Conservation (phyloP, 64 coral and sea anemone species). For the Pachyseris speciosa region DNA sequence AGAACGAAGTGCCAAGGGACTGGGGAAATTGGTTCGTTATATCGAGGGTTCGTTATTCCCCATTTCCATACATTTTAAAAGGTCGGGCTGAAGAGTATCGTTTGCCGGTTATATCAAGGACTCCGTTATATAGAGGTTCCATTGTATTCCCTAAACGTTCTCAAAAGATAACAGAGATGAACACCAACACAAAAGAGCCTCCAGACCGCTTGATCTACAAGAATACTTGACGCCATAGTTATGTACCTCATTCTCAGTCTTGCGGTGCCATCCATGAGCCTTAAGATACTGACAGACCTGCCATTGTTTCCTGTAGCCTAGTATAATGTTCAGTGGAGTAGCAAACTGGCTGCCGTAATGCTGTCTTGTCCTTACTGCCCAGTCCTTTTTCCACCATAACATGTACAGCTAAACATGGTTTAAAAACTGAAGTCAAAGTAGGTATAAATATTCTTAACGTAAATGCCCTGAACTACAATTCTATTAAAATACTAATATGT, state of each 20-base stretch:
- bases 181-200: background rate
- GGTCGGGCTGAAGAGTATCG: too few relatives aligned
- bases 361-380: slow-evolving; percentile 51
- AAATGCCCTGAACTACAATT: too few relatives aligned
- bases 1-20: too few relatives aligned
- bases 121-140: too few relatives aligned
- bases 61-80: too few relatives aligned
- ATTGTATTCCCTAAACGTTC: too few relatives aligned
- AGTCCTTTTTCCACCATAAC: slow-evolving; percentile 87
- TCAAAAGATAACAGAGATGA: background rate
- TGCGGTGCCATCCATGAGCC: slow-evolving; percentile 76
- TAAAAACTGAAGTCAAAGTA: too few relatives aligned
- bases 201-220: background rate
- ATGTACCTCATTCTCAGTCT: slow-evolving; percentile 74
- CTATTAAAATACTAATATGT: too few relatives aligned
- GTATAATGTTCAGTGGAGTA: slow-evolving; percentile 69
- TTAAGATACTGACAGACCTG: slow-evolving; percentile 32
- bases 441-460: too few relatives aligned
- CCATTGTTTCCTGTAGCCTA: slow-evolving; percentile 87
- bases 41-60: too few relatives aligned
- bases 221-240: background rate
- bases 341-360: slow-evolving; percentile 86
- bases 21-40: too few relatives aligned
- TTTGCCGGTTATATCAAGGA: too few relatives aligned
- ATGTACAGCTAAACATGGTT: slow-evolving; percentile 73